Evolutionary conservation across 2,888 invertebrate genomes (phyloP), one percentile per base, ranked within the genome.

Genomic region (Nomada flava): DNA sequence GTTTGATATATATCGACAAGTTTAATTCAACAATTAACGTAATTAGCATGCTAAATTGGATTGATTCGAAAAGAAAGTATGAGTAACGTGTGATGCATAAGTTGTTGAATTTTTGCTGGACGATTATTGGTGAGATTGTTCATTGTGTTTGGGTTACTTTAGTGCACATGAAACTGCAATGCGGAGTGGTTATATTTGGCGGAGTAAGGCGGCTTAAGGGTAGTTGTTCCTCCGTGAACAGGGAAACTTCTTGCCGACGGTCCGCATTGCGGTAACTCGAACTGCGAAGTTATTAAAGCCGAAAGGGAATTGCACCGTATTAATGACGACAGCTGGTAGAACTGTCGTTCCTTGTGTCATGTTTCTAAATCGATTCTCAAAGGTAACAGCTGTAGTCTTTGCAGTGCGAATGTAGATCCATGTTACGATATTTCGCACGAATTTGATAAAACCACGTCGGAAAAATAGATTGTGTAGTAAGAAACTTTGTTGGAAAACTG

Each of bases 201-300:
- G 64, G 36, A 64, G 74, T 67, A 72, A 82, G 72, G 76, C 78
- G 76, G 71, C 79, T 79, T 47, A 85, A 74, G 79, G 69, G 67
- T 55, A 50, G 71, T 65, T 86, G 84, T 68, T 70, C 67, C 60
- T 42, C 74, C 52, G 76, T 26, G 83, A 63, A 67, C 44, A 74
- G 72, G 76, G 73, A 79, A 86, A 84, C 84, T 86, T 79, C 68
- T 79, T 73, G 70, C 72, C 67, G 83, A 2, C 57, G 79, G 82
- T 78, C 90, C 88, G 90, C 90, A 90, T 89, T 80, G 80, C 80
- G 80, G 80, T 52, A 80, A 20, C 71, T 60, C 60, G 20, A 65
- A 65, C 63, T 18, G 57, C 69, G 79, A 52, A 79, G 42, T 67
- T 80, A 67, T 67, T 72, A 65, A 62, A 29, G 47, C n/a, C n/a